These are phyloP conservation scores for Henicopernis longicauda DNA, from an alignment of 2,113 vertebrate species.

Conservation along the genomic window DNA sequence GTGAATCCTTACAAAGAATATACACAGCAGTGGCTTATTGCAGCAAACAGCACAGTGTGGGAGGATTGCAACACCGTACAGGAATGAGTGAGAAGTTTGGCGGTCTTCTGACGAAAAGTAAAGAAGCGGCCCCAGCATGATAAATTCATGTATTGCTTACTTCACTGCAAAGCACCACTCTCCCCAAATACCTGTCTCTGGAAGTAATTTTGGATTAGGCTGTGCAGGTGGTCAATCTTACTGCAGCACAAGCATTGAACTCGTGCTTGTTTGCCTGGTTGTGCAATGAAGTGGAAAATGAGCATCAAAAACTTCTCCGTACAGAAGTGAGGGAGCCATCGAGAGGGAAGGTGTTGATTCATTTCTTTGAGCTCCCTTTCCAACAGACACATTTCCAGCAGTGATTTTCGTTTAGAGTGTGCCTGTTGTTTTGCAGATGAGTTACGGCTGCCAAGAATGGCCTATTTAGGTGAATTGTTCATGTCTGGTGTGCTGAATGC, in stretches of 20 bases:
- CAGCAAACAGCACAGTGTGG: not conserved
- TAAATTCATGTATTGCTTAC: not conserved
- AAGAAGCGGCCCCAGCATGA: not conserved
- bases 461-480: constrained; percentile 22
- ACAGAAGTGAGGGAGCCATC: not conserved
- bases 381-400: not conserved
- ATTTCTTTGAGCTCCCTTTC: not conserved
- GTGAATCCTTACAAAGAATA: not conserved
- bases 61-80: not conserved
- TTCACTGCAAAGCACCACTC: not conserved
- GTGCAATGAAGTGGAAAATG: constrained; percentile 1
- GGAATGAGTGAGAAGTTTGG: not conserved
- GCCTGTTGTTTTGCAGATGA: constrained; percentile 45
- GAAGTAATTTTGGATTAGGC: not conserved
- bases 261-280: not conserved
- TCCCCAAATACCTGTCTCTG: not conserved
- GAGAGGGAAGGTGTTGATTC: not conserved
- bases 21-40: not conserved
- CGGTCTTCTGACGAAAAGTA: not conserved
- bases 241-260: not conserved
- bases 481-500: not conserved
- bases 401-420: not conserved
- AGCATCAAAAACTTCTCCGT: not conserved
- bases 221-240: not conserved
- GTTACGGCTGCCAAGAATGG: constrained; percentile 24